A percentile compares a stretch with the other conserved stretches of the same genome.
phyloP scores from a whole-genome alignment of 2,888 invertebrate genomes.

The Seira musarum region DNA sequence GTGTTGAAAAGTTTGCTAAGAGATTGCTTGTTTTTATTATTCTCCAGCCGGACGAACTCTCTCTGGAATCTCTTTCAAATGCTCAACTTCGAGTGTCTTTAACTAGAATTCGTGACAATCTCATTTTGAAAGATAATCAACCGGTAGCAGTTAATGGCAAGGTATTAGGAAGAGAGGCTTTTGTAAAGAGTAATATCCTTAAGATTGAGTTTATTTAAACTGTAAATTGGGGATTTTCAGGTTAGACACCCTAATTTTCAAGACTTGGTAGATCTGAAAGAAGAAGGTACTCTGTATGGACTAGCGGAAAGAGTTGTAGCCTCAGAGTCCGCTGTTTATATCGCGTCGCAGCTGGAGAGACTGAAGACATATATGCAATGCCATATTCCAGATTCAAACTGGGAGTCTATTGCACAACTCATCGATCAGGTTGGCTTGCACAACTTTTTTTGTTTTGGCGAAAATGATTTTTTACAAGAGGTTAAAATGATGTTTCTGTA shows the following conservation, averaged over 20 bases:
- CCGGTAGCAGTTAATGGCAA: slow-evolving; percentile 69
- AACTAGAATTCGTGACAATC: slow-evolving; percentile 83
- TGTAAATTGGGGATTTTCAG: slow-evolving; percentile 69
- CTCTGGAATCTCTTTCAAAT: slow-evolving; percentile 67
- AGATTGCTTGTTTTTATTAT: not conserved
- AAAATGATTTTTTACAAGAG: too few species aligned
- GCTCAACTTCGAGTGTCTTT: slow-evolving; percentile 79
- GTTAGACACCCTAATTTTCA: slow-evolving; percentile 77
- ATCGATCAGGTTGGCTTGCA: slow-evolving; percentile 73
- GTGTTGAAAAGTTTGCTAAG: too few species aligned
- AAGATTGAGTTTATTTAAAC: slow-evolving; percentile 68
- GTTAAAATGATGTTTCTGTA: slow-evolving; percentile 72
- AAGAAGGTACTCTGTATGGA: slow-evolving; percentile 85
- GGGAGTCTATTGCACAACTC: slow-evolving; percentile 79
- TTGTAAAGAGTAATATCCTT: not conserved
- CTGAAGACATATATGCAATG: slow-evolving; percentile 89
- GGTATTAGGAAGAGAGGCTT: slow-evolving; percentile 35
- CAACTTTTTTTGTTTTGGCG: too few species aligned
- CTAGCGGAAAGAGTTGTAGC: slow-evolving; percentile 90
- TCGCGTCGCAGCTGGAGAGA: slow-evolving; percentile 89
- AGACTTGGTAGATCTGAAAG: slow-evolving; percentile 79
- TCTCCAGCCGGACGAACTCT: slow-evolving; percentile 63
- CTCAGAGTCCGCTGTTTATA: slow-evolving; percentile 92
- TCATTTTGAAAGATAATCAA: slow-evolving; percentile 74
- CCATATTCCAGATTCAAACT: slow-evolving; percentile 80